phyloP scores from a whole-genome alignment of 2,797 vertebrate genomes.

The Sparus aurata region DNA sequence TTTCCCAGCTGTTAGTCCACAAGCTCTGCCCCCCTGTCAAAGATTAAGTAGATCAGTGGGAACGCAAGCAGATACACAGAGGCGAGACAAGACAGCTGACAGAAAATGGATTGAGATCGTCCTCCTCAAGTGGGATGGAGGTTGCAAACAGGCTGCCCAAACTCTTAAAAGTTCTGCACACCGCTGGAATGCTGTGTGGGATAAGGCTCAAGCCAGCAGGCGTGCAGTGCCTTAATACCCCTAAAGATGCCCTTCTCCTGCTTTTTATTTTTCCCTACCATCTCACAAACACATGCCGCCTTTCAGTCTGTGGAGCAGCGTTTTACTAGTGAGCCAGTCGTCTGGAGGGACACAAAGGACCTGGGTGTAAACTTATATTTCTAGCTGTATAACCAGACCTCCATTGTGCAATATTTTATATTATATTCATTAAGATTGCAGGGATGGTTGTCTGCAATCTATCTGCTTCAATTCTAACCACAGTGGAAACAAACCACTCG shows the following conservation, averaged over 20 bases:
- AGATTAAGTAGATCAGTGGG: conserved; percentile 68
- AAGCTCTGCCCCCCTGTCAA: conserved; percentile 69
- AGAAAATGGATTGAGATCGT: conserved; percentile 46
- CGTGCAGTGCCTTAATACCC: conserved; percentile 61
- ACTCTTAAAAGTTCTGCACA: conserved; percentile 49
- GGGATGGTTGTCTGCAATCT: conserved; percentile 45
- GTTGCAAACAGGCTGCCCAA: neutral
- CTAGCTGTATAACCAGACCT: conserved; percentile 57
- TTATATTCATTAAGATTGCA: conserved; percentile 73
- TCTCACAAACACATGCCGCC: conserved; percentile 66
- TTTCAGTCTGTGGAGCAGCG: conserved; percentile 58
- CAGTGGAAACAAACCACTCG: conserved; percentile 66
- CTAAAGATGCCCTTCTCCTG: conserved; percentile 57
- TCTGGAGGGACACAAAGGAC: conserved; percentile 61
- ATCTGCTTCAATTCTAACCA: conserved; percentile 58
- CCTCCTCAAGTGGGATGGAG: conserved; percentile 17
- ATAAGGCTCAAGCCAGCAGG: conserved; percentile 57
- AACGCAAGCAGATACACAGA: conserved; percentile 47
- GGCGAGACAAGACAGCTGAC: conserved; percentile 69
- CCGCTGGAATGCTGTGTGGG: conserved; percentile 58
- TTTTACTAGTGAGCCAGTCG: conserved; percentile 65
- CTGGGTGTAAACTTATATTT: conserved; percentile 69
- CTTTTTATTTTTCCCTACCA: conserved; percentile 66
- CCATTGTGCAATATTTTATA: conserved; percentile 67
- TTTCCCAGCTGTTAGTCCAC: conserved; percentile 83